Conservation (phyloP, 2,888 invertebrate species). For the Pachydiplax longipennis region DNA sequence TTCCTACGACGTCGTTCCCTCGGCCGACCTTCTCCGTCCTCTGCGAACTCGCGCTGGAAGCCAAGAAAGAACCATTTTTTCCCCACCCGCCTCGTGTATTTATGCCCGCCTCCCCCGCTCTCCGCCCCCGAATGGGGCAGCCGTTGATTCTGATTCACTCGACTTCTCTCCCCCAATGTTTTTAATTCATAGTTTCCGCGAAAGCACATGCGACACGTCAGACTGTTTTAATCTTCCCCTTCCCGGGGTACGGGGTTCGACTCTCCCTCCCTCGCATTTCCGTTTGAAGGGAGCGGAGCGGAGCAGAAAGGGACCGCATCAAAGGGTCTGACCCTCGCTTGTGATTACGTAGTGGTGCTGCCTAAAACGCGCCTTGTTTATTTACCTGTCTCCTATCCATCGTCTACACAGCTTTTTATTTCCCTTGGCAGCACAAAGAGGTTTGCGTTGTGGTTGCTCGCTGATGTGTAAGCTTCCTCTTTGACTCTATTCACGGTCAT, state of each 20-base stretch:
- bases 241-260: background rate
- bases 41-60: background rate
- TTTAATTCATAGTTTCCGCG: background rate
- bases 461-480: background rate
- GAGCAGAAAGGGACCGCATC: background rate
- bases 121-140: background rate
- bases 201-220: background rate
- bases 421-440: background rate
- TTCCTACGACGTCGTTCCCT: background rate
- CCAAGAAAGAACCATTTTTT: constrained; percentile 8
- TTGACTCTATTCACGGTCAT: background rate
- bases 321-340: background rate
- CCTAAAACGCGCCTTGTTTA: background rate
- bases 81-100: background rate
- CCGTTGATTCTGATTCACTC: background rate
- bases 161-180: background rate
- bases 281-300: background rate
- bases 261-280: background rate
- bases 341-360: background rate
- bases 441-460: background rate
- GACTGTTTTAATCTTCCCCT: background rate
- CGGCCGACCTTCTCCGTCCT: constrained; percentile 13
- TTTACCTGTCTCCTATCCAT: constrained; percentile 9
- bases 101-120: background rate
- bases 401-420: background rate